Evolutionary conservation across 2,888 invertebrate genomes (phyloP).

Genomic region (Drosophila meridionalis): DNA sequence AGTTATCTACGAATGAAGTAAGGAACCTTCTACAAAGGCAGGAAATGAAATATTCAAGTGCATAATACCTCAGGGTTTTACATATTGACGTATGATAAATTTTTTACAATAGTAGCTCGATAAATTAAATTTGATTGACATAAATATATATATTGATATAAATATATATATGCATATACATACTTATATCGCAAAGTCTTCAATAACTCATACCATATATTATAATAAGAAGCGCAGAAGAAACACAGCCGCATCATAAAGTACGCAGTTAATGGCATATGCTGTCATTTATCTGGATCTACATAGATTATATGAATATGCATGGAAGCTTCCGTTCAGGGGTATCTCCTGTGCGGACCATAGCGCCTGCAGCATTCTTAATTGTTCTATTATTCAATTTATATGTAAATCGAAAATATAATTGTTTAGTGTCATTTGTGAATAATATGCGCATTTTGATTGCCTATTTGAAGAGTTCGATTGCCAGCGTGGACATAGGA

Average conservation of each 20-base stretch:
- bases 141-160: too few relatives aligned
- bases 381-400: constrained; percentile 42
- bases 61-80: too few relatives aligned
- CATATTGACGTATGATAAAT: too few relatives aligned
- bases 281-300: background rate
- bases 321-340: background rate
- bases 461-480: constrained; percentile 30
- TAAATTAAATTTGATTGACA: too few relatives aligned
- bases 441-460: constrained; percentile 53
- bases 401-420: constrained; percentile 50
- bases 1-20: too few relatives aligned
- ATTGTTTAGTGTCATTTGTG: constrained; percentile 50
- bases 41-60: too few relatives aligned
- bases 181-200: too few relatives aligned
- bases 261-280: background rate
- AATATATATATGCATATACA: too few relatives aligned
- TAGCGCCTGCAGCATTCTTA: background rate
- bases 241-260: background rate
- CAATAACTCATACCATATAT: background rate
- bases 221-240: background rate
- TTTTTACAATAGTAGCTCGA: too few relatives aligned
- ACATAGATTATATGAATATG: too few relatives aligned
- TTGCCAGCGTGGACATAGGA: background rate
- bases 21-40: too few relatives aligned
- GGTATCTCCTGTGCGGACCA: background rate